Evolutionary conservation across 1,140 invertebrate genomes (phyloP), one percentile per base, ranked within the genome.

Genomic region (Hypsibius dujardini): DNA sequence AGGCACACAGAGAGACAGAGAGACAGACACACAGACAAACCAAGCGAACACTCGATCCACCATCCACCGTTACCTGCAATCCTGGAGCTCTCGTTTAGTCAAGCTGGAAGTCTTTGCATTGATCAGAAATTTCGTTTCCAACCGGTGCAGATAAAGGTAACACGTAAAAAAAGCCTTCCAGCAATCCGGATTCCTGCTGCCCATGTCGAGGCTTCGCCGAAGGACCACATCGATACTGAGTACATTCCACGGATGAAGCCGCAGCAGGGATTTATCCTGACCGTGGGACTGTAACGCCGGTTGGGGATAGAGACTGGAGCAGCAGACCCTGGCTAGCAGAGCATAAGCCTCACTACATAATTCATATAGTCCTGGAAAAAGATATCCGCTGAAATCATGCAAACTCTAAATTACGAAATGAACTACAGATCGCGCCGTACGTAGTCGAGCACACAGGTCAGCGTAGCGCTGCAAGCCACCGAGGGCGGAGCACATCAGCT

Each of bases 151-250:
- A 42, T 67, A 67, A 3, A 67, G 42, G 42, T 67, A 67, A 42
- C 62, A 67, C 42, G 62, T 67, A 67, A 67, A 67, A 42, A 67
- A 67, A 42, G 62, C 62, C 42, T 67, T 67, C 62, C 62, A 67
- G 42, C 62, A 67, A 3, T 67, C 62, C 7, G 62, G 62, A 42
- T 67, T 67, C 3, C 42, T 12, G 62, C 7, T 14, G 45, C 62
- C 62, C 62, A 67, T 67, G 3, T 67, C 62, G 3, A 67, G 62
- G 42, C 62, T 67, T 3, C 62, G 7, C 42, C 62, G 62, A 14
- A 67, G 62, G 7, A 67, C 62, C 3, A 67, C 62, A 67, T 67
- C 62, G 42, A 67, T 67, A 42, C 62, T 67, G 3, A 67, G 45
- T 3, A 67, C 62, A 42, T n/a, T 56, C 50, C 50, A 56, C 7